phyloP scores from a whole-genome alignment of 1,140 invertebrate genomes.

The Theocolax elegans region DNA sequence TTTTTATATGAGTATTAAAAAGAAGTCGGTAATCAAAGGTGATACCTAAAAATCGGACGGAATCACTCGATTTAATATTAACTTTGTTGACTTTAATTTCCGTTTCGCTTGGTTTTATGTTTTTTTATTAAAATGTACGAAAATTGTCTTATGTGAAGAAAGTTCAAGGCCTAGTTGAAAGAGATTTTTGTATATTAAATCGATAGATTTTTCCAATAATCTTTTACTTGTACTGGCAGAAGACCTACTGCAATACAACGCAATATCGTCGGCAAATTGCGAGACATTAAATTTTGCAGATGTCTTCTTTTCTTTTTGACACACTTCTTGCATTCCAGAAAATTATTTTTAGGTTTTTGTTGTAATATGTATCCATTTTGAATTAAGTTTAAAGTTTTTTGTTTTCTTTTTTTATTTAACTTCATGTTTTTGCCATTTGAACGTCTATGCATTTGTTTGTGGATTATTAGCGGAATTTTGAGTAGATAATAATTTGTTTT shows the following conservation, averaged over 20 bases:
- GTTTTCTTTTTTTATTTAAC: too few relatives aligned
- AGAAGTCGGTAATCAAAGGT: constrained; percentile 1
- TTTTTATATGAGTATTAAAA: not conserved
- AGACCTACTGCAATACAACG: too few relatives aligned
- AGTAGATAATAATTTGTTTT: too few relatives aligned
- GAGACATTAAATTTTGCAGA: not conserved
- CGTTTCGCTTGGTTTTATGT: not conserved
- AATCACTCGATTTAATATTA: not conserved
- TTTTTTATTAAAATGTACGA: not conserved
- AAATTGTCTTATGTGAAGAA: not conserved
- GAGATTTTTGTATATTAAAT: not conserved
- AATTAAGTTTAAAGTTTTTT: too few relatives aligned
- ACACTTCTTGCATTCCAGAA: not conserved
- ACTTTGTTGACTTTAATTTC: not conserved
- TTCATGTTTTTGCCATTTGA: too few relatives aligned
- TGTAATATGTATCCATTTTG: too few relatives aligned
- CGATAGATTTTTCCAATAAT: too few relatives aligned
- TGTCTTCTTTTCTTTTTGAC: not conserved
- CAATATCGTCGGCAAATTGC: too few relatives aligned
- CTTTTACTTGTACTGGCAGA: too few relatives aligned
- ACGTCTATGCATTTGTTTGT: too few relatives aligned
- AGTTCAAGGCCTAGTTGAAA: not conserved
- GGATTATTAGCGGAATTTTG: too few relatives aligned
- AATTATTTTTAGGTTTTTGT: too few relatives aligned
- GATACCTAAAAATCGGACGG: not conserved